Conservation (phyloP, 2,888 invertebrate genomes). For the Adela reaumurella region DNA sequence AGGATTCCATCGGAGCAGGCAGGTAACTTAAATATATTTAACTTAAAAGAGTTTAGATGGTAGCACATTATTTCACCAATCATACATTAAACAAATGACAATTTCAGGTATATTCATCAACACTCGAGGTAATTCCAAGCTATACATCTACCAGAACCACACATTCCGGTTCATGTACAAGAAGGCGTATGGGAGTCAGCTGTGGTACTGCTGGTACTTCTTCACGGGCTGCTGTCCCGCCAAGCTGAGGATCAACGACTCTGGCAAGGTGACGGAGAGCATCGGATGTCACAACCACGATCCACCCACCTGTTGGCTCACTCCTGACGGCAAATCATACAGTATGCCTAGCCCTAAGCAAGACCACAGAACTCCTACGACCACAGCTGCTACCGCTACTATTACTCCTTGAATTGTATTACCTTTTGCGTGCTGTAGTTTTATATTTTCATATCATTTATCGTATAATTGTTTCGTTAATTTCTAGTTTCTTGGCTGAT, state of each 20-base stretch:
- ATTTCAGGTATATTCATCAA: conserved; percentile 51
- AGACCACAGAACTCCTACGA: no score
- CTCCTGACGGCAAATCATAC: conserved; percentile 46
- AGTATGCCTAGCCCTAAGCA: conserved; percentile 22
- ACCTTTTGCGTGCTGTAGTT: no score
- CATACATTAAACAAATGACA: neutral
- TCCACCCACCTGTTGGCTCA: conserved; percentile 50
- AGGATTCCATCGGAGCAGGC: no score
- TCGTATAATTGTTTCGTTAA: no score
- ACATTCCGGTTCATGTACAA: conserved; percentile 52
- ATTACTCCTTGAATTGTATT: no score
- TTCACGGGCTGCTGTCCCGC: conserved; percentile 49
- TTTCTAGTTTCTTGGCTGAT: no score
- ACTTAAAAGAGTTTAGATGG: no score
- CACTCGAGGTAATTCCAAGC: conserved; percentile 46
- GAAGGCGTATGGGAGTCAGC: conserved; percentile 48
- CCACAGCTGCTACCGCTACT: no score
- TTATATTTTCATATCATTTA: no score
- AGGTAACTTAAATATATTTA: no score
- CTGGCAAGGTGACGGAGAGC: conserved; percentile 42
- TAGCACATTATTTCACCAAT: no score
- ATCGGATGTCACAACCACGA: conserved; percentile 49
- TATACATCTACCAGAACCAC: conserved; percentile 49
- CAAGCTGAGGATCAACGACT: conserved; percentile 41
- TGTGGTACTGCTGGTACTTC: conserved; percentile 53